Base-by-base conservation (phyloP, 2,888 invertebrate genomes). In the Prenolepis imparis region DNA sequence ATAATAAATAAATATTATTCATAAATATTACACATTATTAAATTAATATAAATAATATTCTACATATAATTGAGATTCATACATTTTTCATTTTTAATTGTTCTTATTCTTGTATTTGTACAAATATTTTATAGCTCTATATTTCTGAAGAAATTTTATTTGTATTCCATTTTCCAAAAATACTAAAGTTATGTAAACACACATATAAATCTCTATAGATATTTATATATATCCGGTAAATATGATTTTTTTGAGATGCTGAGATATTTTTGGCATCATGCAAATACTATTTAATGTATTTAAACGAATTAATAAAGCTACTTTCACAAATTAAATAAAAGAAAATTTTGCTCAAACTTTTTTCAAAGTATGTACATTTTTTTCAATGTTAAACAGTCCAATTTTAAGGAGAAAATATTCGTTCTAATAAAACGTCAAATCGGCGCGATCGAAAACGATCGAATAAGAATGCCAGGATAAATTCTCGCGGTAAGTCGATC, bases 401-500 rank as follows among this genome's bases (percentile, higher is more conserved):
- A 36, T 5, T 8, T 61, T 61, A n/a, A 57, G 8, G 2, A 1
- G 24, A 11, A 24, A 59, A 52, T 48, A 32, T 28, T 44, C 9
- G 24, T 15, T 6, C 48, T 8, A 28, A 24, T 44, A 36, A 70
- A 55, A 55, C 21, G 15, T 39, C 4, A 11, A 72, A 59, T 12
- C 8, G 12, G 3, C 36, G 6, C 28, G 21, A 66, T 36, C 8
- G 12, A 67, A 55, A 52, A 75, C 1, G 52, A 52, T 36, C 36
- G 55, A 41, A 21, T 21, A 48, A 77, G 21, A 77, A 18, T 5
- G 15, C 0, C 44, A 3, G 57, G 5, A 70, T 77, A 77, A 77
- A 68, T 77, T 77, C 28, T 70, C n/a, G 55, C 52, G 36, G 15
- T 55, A 52, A 52, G n/a, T 70, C 70, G 67, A 77, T 85, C 80